phyloP scores from a whole-genome alignment of 1,140 invertebrate species.

The Caenorhabditis brenneri region DNA sequence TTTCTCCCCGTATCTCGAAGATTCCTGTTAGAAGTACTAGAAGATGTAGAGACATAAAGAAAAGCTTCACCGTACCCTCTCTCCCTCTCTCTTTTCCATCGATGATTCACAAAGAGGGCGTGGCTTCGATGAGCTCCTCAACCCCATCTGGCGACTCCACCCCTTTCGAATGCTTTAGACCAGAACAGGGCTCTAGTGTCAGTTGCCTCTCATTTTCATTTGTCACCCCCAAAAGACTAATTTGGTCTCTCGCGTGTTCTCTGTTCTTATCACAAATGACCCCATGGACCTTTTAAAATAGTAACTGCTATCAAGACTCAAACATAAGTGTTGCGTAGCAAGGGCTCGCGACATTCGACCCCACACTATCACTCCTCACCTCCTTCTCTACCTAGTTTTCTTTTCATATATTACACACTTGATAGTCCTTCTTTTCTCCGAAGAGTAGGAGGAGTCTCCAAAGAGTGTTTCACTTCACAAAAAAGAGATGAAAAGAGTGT shows the following conservation, averaged over 20 bases:
- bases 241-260: neutral
- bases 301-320: neutral
- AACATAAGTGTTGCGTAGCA: neutral
- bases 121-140: neutral
- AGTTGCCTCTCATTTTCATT: neutral
- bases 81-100: constrained; percentile 4
- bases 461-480: neutral
- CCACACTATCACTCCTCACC: neutral
- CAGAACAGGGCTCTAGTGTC: neutral
- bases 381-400: neutral
- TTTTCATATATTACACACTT: neutral
- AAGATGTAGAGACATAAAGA: neutral
- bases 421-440: neutral
- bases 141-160: neutral
- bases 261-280: constrained; percentile 29
- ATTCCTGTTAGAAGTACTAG: neutral
- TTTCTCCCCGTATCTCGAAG: neutral
- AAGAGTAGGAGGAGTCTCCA: neutral
- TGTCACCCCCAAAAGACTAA: neutral
- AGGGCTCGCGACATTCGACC: constrained; percentile 9
- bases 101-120: constrained; percentile 6
- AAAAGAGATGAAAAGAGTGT: neutral
- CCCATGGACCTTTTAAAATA: constrained; percentile 6
- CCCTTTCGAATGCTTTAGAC: neutral
- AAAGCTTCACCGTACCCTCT: too few relatives aligned